Base-by-base conservation (phyloP, 2,888 invertebrate species). In the Sceliomorpha sp. region DNA sequence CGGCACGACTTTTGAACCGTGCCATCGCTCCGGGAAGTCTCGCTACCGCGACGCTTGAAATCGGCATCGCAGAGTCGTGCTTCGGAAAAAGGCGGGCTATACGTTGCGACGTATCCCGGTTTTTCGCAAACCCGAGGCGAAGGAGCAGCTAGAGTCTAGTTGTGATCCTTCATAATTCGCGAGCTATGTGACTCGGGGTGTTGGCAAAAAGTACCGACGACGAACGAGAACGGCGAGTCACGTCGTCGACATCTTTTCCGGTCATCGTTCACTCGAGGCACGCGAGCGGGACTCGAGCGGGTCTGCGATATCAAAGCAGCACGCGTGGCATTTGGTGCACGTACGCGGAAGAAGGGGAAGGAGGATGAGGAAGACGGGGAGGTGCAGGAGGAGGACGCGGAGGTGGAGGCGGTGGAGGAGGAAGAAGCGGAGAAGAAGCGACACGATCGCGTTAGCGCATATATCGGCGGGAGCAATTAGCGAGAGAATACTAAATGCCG, bases 241-340 rank as follows among this genome's bases (percentile, higher is more conserved):
- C 27, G 27, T 29, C 20, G 9, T 34, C 10, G 53, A 42, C 44
- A 59, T 68, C 55, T 68, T 68, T 67, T 59, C 63, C 63, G 63
- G 67, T 59, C 59, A 59, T 67, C 58, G 53, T 47, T 62, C 62
- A 70, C 48, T 56, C 8, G 39, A 44, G 62, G 53, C 67, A 63
- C 66, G 70, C 63, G 62, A 63, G 31, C 20, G 26, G 34, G 26
- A 36, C 36, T 26, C 39, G 32, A 31, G 67, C 67, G 63, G 67
- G 48, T 53, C 39, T 13, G 44, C 44, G 67, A 42, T 58, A 55
- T 60, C 58, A 50, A 36, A 20, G 37, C 44, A 53, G 67, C 53
- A 59, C 71, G 71, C 71, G 71, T 68, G 71, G 71, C 68, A 68
- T 64, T 68, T 68, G 64, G 64, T 72, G 53, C 67, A 58, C 67